Percentiles rank a stretch among this genome's conserved stretches.
Conservation (phyloP, 2,797 vertebrate species). For the Amblyraja radiata region DNA sequence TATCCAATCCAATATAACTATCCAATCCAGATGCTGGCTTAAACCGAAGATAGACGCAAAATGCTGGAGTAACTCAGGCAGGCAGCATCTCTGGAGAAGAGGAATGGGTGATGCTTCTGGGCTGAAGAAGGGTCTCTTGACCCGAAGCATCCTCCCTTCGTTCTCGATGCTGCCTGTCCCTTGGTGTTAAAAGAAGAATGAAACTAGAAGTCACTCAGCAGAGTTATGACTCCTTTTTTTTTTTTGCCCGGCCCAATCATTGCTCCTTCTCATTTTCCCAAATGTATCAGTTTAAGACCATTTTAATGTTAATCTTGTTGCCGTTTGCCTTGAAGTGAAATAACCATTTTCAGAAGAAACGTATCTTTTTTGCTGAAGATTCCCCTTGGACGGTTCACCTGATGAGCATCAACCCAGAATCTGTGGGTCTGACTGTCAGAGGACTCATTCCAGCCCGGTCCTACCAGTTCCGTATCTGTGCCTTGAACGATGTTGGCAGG, state of each 20-base stretch:
- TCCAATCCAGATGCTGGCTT: too few species aligned
- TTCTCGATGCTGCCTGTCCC: too few species aligned
- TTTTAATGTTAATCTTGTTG: too few species aligned
- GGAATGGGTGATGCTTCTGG: too few species aligned
- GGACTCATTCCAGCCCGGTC: conserved; percentile 85
- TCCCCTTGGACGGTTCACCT: conserved; percentile 85
- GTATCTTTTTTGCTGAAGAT: conserved; percentile 52
- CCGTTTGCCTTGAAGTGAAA: background rate
- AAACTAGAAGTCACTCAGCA: background rate
- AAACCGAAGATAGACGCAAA: too few species aligned
- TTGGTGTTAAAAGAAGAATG: background rate
- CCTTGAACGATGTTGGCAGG: conserved; percentile 87
- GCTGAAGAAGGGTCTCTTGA: too few species aligned
- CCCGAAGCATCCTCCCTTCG: too few species aligned
- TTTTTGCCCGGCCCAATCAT: background rate
- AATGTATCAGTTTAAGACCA: background rate
- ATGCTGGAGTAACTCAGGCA: too few species aligned
- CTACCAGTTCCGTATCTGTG: conserved; percentile 92
- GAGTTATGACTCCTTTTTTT: background rate
- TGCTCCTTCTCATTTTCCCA: background rate
- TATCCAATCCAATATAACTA: too few species aligned
- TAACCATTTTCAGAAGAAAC: background rate
- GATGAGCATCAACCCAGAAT: conserved; percentile 79
- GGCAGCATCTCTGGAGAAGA: too few species aligned
- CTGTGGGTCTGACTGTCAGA: conserved; percentile 66